Base-by-base conservation (phyloP, 2,113 vertebrate species). In the Tachycineta bicolor region DNA sequence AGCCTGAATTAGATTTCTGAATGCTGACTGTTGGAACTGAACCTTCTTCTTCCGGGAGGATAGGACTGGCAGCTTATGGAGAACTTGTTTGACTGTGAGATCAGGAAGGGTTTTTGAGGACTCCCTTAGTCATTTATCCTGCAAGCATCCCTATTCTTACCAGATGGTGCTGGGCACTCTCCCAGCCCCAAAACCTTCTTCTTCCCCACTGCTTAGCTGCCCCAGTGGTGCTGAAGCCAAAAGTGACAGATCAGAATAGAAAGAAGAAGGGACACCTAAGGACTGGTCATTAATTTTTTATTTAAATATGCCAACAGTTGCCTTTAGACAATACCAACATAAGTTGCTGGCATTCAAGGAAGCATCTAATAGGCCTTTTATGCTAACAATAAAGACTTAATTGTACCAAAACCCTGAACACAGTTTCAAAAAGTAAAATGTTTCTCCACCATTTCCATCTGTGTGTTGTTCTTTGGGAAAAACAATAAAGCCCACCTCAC, bases 381-480 rank as follows among this genome's bases (percentile, higher is more conserved):
- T 75, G 50, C 76, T 81, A 88, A 71, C 81, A 74, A 43, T 14
- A 52, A 95, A 94, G 84, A 58, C 46, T 71, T 94, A 90, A 84
- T 94, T 94, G 74, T 87, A 68, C 12, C 34, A 22, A 78, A 97
- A 97, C 95, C 60, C 90, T 77, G 83, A 96, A 74, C 41, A 33
- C 47, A 25, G 50, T 95, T 93, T 96, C 69, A 94, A 81, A 92
- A 81, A 85, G 90, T 81, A 85, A 74, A 80, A 58, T 83, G 62
- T 93, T n/a, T 85, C 43, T 62, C 15, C 75, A 83, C 59, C 33
- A 41, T 96, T 97, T 97, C 69, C 58, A 91, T 70, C 86, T 69
- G 16, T 75, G 46, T 82, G 28, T 34, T 85, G 8, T 96, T 67
- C 55, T 59, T 79, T 84, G 47, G 62, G 79, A 52, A 4, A 73